Percentiles rank a stretch among this genome's conserved stretches.
These are phyloP conservation scores for Eulemur albifrons DNA, from an alignment of 2,797 vertebrate genomes.

Conservation along the genomic window DNA sequence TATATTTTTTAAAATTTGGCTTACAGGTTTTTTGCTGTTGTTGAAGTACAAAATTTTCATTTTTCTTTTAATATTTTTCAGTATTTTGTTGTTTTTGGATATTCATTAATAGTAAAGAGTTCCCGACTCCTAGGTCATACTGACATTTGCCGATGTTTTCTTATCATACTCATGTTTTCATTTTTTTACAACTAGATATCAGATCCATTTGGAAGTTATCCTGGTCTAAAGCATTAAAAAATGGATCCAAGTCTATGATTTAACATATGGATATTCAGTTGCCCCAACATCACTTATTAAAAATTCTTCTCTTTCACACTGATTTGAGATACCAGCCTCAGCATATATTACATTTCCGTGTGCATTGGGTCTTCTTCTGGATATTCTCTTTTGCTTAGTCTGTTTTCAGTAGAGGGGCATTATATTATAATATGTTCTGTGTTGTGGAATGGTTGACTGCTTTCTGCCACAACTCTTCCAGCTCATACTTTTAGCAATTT, in stretches of 20 bases:
- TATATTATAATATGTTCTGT: background rate
- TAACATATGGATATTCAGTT: background rate
- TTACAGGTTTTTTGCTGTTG: background rate
- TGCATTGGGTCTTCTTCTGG: background rate
- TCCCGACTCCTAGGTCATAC: background rate
- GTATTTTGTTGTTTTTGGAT: background rate
- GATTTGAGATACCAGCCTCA: background rate
- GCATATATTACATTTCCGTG: background rate
- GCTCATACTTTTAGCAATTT: background rate
- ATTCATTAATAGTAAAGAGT: background rate
- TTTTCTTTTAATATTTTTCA: background rate
- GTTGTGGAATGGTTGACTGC: background rate
- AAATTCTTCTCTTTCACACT: background rate
- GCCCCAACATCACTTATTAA: background rate
- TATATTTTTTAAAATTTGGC: background rate
- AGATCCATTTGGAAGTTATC: background rate
- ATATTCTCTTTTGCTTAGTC: background rate
- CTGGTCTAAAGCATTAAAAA: background rate
- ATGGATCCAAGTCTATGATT: background rate
- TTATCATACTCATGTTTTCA: background rate
- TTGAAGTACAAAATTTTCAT: background rate
- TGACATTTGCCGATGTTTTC: background rate
- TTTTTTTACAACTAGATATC: background rate
- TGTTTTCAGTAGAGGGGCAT: background rate
- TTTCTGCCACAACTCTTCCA: background rate